phyloP scores from a whole-genome alignment of 2,797 vertebrate genomes.

The Ctenopoma multispine region DNA sequence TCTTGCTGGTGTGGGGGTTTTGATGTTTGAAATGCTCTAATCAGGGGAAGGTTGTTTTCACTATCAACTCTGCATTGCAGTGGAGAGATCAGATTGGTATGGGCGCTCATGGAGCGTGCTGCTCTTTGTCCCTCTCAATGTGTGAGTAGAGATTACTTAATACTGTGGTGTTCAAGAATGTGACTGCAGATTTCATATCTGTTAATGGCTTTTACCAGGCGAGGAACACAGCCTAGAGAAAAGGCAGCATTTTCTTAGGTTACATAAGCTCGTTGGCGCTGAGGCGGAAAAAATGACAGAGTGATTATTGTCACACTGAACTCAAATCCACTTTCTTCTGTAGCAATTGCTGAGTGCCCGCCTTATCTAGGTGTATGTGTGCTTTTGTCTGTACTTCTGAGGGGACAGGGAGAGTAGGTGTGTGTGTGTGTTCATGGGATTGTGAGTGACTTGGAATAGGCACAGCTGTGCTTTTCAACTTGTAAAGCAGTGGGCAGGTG shows the following conservation, averaged over 20 bases:
- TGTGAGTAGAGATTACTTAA: slow-evolving; percentile 57
- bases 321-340: slow-evolving; percentile 52
- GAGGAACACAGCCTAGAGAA: slow-evolving; percentile 37
- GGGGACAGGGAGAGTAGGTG: slow-evolving; percentile 1
- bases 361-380: slow-evolving; percentile 42
- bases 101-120: slow-evolving; percentile 24
- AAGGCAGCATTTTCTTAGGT: slow-evolving; percentile 40
- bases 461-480: slow-evolving; percentile 41
- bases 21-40: slow-evolving; percentile 48
- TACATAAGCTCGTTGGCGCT: slow-evolving; percentile 55
- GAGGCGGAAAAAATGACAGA: slow-evolving; percentile 39
- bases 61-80: slow-evolving; percentile 73
- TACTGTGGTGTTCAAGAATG: slow-evolving; percentile 41
- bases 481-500: slow-evolving; percentile 33
- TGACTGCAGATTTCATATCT: slow-evolving; percentile 60
- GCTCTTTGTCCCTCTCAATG: slow-evolving; percentile 41
- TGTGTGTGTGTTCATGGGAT: slow-evolving; percentile 10
- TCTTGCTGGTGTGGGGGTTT: slow-evolving; percentile 33
- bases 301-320: slow-evolving; percentile 57
- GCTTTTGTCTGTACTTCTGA: slow-evolving; percentile 39
- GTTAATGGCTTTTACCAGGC: slow-evolving; percentile 58
- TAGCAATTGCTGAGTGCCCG: slow-evolving; percentile 29
- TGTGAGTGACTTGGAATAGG: slow-evolving; percentile 5
- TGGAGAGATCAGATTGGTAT: slow-evolving; percentile 50
- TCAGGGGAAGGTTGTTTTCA: slow-evolving; percentile 50